A percentile compares a stretch with the other conserved stretches of the same genome.
Evolutionary conservation across 92 coral and sea anemone genomes (phyloP).

Genomic region (Meandrina meandrites): DNA sequence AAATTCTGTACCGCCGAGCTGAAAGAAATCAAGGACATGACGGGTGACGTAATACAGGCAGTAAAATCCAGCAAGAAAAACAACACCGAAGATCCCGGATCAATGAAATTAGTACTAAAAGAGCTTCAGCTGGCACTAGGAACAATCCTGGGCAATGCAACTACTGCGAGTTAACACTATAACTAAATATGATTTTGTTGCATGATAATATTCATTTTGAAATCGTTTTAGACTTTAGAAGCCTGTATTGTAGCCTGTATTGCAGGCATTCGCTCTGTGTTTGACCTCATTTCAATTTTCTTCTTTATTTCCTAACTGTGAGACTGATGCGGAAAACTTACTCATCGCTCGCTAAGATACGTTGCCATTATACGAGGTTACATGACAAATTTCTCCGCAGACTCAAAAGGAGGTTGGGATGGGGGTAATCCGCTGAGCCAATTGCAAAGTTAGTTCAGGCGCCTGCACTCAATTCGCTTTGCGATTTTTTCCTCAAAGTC

Average conservation of each 20-base stretch:
- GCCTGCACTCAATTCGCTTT: not conserved
- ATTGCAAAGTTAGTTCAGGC: not conserved
- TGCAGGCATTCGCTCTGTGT: not conserved
- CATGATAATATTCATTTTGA: not conserved
- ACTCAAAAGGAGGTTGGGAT: not conserved
- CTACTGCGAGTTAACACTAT: not conserved
- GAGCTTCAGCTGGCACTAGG: conserved; percentile 71
- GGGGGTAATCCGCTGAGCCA: not conserved
- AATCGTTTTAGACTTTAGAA: not conserved
- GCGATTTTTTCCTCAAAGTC: not conserved
- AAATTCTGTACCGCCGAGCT: conserved; percentile 60
- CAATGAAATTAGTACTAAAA: conserved; percentile 53
- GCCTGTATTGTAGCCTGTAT: not conserved
- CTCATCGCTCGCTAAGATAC: not conserved
- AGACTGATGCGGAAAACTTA: not conserved
- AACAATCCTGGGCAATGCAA: conserved; percentile 32
- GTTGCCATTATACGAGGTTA: not conserved
- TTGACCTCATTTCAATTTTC: not conserved
- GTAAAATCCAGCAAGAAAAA: conserved; percentile 29
- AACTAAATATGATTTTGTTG: not conserved
- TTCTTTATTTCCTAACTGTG: too few relatives aligned
- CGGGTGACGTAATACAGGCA: conserved; percentile 47
- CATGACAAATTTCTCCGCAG: too few relatives aligned
- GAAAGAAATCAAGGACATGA: conserved; percentile 57
- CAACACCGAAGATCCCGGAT: conserved; percentile 65